Percentiles rank a stretch among this genome's conserved stretches.
phyloP scores from a whole-genome alignment of 2,888 invertebrate genomes.

The Chalcosyrphus nemorum region DNA sequence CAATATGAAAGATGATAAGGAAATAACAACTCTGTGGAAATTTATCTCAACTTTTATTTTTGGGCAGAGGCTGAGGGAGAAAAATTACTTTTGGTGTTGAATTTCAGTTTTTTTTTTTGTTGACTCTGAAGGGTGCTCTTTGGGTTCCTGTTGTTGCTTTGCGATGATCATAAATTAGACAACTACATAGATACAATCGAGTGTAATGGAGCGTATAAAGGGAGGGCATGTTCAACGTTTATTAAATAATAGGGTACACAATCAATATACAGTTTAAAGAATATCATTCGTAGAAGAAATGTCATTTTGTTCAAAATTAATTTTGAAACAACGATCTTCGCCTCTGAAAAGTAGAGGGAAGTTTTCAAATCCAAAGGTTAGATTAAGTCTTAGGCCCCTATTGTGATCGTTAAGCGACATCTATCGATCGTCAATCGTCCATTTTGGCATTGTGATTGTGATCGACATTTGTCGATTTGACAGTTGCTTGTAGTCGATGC shows the following conservation, averaged over 20 bases:
- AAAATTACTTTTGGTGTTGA: conserved; percentile 40
- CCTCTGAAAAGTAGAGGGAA: no score
- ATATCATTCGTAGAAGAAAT: no score
- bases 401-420: no score
- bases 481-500: no score
- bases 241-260: not conserved
- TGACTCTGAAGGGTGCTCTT: not conserved
- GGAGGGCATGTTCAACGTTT: not conserved
- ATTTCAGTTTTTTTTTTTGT: conserved; percentile 28
- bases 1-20: conserved; percentile 35
- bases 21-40: conserved; percentile 20
- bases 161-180: conserved; percentile 7
- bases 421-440: no score
- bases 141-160: not conserved
- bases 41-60: conserved; percentile 30
- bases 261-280: not conserved
- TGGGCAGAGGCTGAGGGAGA: not conserved
- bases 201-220: conserved; percentile 1
- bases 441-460: no score
- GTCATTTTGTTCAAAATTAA: no score
- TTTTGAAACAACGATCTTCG: no score
- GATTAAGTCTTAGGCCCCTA: no score
- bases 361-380: no score
- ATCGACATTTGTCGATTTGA: no score
- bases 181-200: not conserved